Base-by-base conservation (phyloP, 2,113 vertebrate species). In the Malurus alboscapulatus region DNA sequence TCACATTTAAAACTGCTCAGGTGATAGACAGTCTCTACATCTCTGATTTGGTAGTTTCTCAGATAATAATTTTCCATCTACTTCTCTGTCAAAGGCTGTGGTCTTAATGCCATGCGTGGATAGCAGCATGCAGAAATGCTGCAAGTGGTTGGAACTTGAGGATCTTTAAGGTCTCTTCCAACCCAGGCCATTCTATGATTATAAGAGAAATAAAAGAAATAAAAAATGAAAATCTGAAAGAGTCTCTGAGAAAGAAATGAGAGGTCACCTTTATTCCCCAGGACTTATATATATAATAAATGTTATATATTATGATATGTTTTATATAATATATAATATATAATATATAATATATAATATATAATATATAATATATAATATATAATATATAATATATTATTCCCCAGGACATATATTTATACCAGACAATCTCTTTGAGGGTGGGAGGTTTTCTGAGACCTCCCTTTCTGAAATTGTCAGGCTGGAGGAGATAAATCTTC, bases 51-150 rank as follows among this genome's bases (percentile, higher is more conserved):
- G 32, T 17, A 20, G 27, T 48, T 72, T 47, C 34, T 48, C n/a
- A 84, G n/a, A 47, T 62, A 36, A 53, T 77, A 51, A 38, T 67
- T 84, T 93, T 84, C 24, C 6, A 27, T 75, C 8, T 75, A 32
- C 40, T 82, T 36, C 18, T 17, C 30, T 55, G 29, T 38, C 2
- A 9, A 63, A 91, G 57, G 20, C 48, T 61, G 14, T 82, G 59
- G 50, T n/a, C 29, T 93, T 82, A 73, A 57, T 50, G 25, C 30
- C 4, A 2, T 0, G 0, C 69, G 9, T 32, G 66, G 22, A 38
- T 21, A 44, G 34, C 36, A 58, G 24, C 20, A 21, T 90, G 48
- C 22, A 68, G 73, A 83, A 87, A 38, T 15, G 63, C 21, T 21
- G 40, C 21, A 48, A 79, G 8, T 74, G 29, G 3, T 15, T 79